These are phyloP conservation scores for Eulithis testata DNA, from an alignment of 2,888 invertebrate genomes.

Conservation along the genomic window DNA sequence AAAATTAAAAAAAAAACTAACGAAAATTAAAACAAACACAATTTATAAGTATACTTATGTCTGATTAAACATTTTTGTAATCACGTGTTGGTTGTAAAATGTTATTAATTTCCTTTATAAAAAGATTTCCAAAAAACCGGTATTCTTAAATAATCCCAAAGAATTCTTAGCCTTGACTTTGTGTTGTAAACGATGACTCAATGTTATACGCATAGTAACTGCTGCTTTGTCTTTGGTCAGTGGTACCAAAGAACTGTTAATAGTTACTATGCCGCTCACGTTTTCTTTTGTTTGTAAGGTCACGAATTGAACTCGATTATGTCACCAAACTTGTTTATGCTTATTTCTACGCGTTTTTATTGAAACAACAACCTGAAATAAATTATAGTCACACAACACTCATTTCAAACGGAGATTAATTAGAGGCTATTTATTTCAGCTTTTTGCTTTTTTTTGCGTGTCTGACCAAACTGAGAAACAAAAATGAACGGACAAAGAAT, in stretches of 20 bases:
- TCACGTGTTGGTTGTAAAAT: background rate
- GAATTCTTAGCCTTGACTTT: constrained; percentile 26
- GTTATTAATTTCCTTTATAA: background rate
- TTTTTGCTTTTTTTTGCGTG: no score
- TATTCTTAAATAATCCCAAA: background rate
- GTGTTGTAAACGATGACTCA: constrained; percentile 12
- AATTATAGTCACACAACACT: no score
- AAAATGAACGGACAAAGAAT: no score
- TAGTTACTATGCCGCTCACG: constrained; percentile 10
- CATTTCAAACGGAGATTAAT: no score
- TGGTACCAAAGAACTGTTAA: background rate
- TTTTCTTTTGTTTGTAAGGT: constrained; percentile 12
- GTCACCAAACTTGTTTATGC: constrained; percentile 10
- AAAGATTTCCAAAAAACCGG: constrained; percentile 8
- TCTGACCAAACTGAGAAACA: no score
- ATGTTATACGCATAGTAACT: constrained; percentile 12
- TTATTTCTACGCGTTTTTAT: background rate
- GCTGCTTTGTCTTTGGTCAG: constrained; percentile 2
- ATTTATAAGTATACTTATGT: no score
- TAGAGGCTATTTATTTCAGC: no score
- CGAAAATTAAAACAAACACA: no score
- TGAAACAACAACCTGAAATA: background rate
- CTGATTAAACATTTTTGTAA: background rate
- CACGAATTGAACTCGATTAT: constrained; percentile 20
- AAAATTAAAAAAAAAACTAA: no score